Conservation (phyloP, 2,797 vertebrate genomes). For the Gallinago stenura region DNA sequence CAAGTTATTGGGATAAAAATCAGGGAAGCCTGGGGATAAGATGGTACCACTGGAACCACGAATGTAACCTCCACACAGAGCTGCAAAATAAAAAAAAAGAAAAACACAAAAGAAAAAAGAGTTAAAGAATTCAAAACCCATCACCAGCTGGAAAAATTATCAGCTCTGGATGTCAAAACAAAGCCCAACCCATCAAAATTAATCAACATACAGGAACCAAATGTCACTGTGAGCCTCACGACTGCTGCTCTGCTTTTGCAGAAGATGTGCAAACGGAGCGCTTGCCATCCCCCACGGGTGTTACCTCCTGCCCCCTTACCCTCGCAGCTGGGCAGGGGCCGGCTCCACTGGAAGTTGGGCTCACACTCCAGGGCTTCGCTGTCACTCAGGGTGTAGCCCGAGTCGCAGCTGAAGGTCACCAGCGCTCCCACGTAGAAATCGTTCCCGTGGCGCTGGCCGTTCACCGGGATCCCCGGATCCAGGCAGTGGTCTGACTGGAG, state of each 20-base stretch:
- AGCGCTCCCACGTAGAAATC: conserved; percentile 96
- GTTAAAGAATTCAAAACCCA: background rate
- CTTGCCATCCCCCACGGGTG: background rate
- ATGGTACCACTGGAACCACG: conserved; percentile 94
- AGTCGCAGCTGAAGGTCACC: conserved; percentile 95
- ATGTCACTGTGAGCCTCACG: rapidly evolving
- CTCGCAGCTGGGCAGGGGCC: conserved; percentile 95
- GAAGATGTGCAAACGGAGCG: rapidly evolving
- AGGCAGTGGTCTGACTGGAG: conserved; percentile 96
- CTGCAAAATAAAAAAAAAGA: conserved; percentile 61
- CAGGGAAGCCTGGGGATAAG: conserved; percentile 96
- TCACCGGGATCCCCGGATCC: conserved; percentile 96
- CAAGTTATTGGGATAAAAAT: conserved; percentile 98
- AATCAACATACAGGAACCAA: rapidly evolving
- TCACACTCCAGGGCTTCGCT: conserved; percentile 93
- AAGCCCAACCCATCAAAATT: background rate
- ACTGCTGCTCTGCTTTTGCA: background rate
- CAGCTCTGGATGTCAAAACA: rapidly evolving
- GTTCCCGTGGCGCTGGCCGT: conserved; percentile 94
- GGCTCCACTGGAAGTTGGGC: conserved; percentile 99
- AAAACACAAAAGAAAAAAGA: background rate
- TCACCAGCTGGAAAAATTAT: rapidly evolving
- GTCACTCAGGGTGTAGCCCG: conserved; percentile 94
- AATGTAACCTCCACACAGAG: conserved; percentile 95
- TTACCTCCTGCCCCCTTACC: conserved; percentile 76